Conservation (phyloP, 92 coral and sea anemone genomes). For the Muricea muricata region DNA sequence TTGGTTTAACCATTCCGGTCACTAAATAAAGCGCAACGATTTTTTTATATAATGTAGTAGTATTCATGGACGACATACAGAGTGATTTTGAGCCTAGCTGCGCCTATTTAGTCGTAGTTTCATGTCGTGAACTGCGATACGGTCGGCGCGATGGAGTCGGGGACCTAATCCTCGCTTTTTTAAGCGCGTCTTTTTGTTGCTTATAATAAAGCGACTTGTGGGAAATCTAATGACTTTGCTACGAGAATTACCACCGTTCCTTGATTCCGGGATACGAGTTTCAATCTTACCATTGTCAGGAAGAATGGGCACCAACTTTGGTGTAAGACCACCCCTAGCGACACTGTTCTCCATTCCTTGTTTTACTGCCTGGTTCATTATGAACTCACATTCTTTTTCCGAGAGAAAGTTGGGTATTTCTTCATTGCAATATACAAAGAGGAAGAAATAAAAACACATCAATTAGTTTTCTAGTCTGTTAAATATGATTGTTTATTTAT, state of each 20-base stretch:
- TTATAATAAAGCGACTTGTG: no score
- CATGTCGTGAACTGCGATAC: no score
- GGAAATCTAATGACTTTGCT: no score
- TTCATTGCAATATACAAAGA: not conserved
- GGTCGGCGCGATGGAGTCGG: no score
- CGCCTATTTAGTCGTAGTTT: no score
- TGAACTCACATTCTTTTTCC: constrained; percentile 84
- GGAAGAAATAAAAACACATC: no score
- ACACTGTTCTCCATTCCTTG: constrained; percentile 74
- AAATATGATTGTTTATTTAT: no score
- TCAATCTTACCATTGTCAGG: constrained; percentile 36
- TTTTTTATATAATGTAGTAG: not conserved
- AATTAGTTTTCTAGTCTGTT: no score
- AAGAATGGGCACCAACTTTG: constrained; percentile 23
- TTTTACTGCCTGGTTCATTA: constrained; percentile 70
- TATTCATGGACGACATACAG: not conserved
- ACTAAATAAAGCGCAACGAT: constrained; percentile 49
- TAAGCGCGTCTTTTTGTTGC: no score
- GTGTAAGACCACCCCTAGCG: constrained; percentile 92
- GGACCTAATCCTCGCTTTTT: no score
- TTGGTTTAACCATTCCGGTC: constrained; percentile 73
- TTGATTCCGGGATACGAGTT: no score
- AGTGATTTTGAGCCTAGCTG: not conserved
- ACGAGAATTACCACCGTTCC: no score
- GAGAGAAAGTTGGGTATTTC: constrained; percentile 91